Base-by-base conservation (phyloP, 2,797 vertebrate species). In the Sebastes minor region DNA sequence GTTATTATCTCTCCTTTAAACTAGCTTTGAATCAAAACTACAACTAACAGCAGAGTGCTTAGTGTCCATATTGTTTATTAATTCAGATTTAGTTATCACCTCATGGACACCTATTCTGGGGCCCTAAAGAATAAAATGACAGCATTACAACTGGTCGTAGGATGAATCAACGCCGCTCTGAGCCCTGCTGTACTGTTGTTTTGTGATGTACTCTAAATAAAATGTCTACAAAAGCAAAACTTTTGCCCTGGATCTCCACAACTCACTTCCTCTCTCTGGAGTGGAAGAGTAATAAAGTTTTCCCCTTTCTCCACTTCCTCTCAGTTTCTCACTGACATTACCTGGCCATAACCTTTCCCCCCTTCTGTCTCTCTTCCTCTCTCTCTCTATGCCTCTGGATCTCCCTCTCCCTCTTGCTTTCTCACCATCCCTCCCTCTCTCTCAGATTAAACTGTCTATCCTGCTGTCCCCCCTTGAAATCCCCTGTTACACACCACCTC, bases 361-460 rank as follows among this genome's bases (percentile, higher is more conserved):
- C 56, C 67, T 13, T 25, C 74, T 56, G 73, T 81, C 82, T 82
- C 83, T 78, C 65, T 46, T 66, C 79, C n/a, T 10, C 56, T 10
- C 59, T 86, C 59, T 86, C 77, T 38, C 35, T 77, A 75, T 87
- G 79, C 79, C 38, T 78, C 71, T 60, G 56, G 23, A 76, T 89
- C 87, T 86, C 82, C 76, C 20, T 76, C 72, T 78, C 16, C 55
- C 42, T 73, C 28, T 65, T 74, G 66, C 78, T 83, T 81, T 80
- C 64, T 81, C 78, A 30, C 66, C 80, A 76, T 80, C 79, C 62
- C 64, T 76, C 76, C 72, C 79, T 88, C 79, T 70, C 70, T 74
- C 82, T 88, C 86, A 92, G 92, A 94, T 94, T 92, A 94, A 92
- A 93, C 88, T 92, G 90, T 93, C 93, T 88, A 86, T 89, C 87